Evolutionary conservation across 2,113 vertebrate species (phyloP).

Genomic region (Lethenteron camtschaticum): DNA sequence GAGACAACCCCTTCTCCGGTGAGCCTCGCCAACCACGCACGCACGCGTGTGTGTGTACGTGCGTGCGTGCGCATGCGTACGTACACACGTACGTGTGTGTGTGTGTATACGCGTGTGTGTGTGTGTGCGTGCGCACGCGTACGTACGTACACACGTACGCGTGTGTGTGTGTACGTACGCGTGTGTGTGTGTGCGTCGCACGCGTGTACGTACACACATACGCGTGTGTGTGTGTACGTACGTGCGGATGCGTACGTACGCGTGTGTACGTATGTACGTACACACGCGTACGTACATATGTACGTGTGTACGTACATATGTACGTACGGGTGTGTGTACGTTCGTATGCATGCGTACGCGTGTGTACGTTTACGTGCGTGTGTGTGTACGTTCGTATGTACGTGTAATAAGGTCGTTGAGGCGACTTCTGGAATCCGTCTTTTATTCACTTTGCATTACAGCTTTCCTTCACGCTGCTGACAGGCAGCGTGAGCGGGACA

Average conservation of each 20-base stretch:
- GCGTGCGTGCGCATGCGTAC: no score
- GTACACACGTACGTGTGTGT: no score
- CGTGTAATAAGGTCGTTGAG: no score
- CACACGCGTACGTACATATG: neutral
- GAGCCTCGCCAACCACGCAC: constrained; percentile 1
- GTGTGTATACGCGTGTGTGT: no score
- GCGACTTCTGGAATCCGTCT: no score
- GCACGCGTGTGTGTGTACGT: neutral
- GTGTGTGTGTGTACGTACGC: neutral
- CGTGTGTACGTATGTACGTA: neutral
- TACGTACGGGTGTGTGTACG: neutral
- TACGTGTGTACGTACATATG: neutral
- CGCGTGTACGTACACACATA: neutral
- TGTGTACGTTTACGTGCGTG: no score
- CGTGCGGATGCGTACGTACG: neutral
- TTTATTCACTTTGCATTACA: no score
- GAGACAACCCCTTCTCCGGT: constrained; percentile 81
- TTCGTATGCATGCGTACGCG: no score
- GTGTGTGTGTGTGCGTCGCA: no score
- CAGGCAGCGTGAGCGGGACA: no score
- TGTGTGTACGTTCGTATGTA: no score
- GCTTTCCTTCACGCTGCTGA: no score
- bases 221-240: neutral
- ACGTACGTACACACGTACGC: neutral
- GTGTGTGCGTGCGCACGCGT: neutral